A percentile compares a stretch with the other conserved stretches of the same genome.
Evolutionary conservation across 2,888 invertebrate genomes (phyloP).

Genomic region (Diaphora mendica): DNA sequence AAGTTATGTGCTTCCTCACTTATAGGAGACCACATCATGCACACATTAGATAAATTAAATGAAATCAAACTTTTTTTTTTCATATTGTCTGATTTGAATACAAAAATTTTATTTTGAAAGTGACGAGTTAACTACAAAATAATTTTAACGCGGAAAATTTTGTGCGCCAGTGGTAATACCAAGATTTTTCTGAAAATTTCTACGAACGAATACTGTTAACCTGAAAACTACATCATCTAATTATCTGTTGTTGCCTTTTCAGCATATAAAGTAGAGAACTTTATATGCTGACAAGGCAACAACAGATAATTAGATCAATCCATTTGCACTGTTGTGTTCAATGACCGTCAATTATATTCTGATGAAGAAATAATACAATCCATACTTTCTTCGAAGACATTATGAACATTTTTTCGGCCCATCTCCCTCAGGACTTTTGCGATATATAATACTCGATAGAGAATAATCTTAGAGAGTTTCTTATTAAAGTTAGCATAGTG

Average conservation of each 20-base stretch:
- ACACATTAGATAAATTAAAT: neutral
- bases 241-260: no score
- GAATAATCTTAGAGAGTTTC: neutral
- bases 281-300: neutral
- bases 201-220: neutral
- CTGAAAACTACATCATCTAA: neutral
- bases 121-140: neutral
- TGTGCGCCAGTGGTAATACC: neutral
- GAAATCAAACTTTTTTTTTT: neutral
- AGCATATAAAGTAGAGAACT: no score
- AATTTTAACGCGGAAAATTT: neutral
- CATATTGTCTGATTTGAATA: neutral
- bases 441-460: neutral
- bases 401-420: neutral
- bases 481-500: neutral
- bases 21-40: no score
- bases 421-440: neutral
- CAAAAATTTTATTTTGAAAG: neutral
- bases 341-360: neutral
- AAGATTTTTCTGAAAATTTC: neutral
- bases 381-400: neutral
- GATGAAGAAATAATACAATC: neutral
- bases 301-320: neutral
- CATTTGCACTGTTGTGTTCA: neutral
- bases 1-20: no score